phyloP scores from a whole-genome alignment of 2,888 invertebrate species.

The Eutolmus rufibarbis region DNA sequence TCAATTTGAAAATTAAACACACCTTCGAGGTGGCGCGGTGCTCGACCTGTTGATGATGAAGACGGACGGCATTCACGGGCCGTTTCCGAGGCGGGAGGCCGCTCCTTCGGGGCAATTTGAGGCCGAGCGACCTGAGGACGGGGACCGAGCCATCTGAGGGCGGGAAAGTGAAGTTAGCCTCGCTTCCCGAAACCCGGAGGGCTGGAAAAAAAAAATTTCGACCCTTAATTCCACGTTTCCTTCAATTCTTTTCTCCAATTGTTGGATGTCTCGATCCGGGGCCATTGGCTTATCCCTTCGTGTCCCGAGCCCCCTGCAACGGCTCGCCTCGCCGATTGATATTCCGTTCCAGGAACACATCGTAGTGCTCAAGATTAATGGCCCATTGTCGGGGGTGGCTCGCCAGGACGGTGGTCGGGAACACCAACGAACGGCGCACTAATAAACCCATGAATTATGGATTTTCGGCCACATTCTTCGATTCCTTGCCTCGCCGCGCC shows the following conservation, averaged over 20 bases:
- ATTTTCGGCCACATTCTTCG: slow-evolving; percentile 4
- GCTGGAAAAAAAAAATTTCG: neutral
- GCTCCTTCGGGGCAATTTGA: slow-evolving; percentile 2
- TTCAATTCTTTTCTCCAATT: slow-evolving; percentile 4
- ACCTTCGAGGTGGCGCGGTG: neutral
- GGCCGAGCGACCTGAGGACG: neutral
- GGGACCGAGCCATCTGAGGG: neutral
- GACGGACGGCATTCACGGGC: neutral
- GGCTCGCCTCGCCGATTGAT: neutral
- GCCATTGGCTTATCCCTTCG: neutral
- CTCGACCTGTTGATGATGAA: slow-evolving; percentile 15
- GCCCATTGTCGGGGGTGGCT: slow-evolving; percentile 5
- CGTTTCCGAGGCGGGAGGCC: slow-evolving; percentile 14
- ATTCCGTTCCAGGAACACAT: slow-evolving; percentile 8
- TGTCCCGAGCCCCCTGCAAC: neutral
- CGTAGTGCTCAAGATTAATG: slow-evolving; percentile 18
- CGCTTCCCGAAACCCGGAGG: neutral
- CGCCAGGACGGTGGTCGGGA: neutral
- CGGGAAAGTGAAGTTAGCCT: neutral
- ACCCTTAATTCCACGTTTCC: slow-evolving; percentile 8
- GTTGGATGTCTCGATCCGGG: neutral
- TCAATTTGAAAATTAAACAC: slow-evolving; percentile 37
- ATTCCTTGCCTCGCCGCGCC: neutral
- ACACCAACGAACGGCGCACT: neutral
- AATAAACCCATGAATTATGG: slow-evolving; percentile 40